Conservation (phyloP, 2,888 invertebrate species). For the Andrena haemorrhoa region DNA sequence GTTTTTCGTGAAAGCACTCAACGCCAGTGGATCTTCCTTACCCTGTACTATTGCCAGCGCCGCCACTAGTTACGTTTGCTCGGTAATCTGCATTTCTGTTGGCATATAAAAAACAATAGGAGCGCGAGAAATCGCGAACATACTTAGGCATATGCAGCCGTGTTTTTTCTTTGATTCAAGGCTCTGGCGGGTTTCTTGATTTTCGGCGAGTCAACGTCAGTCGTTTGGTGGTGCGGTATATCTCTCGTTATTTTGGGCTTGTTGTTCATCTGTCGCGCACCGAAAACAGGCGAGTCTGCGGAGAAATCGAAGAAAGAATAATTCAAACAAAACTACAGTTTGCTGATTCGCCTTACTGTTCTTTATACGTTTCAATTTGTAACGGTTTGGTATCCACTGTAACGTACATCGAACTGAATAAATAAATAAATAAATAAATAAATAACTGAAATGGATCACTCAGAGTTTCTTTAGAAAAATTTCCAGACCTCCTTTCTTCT, state of each 20-base stretch:
- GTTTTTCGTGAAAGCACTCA: constrained; percentile 88
- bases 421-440: constrained; percentile 34
- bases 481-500: not conserved
- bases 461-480: constrained; percentile 7
- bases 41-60: constrained; percentile 88
- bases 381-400: not conserved
- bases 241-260: constrained; percentile 90
- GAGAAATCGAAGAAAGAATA: constrained; percentile 43
- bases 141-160: not conserved
- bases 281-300: constrained; percentile 12
- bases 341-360: not conserved
- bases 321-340: not conserved
- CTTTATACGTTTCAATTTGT: not conserved
- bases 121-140: not conserved
- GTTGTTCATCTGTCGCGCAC: constrained; percentile 86
- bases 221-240: constrained; percentile 91
- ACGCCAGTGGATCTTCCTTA: constrained; percentile 87
- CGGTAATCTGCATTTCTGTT: constrained; percentile 84
- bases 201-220: constrained; percentile 90
- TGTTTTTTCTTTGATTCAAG: constrained; percentile 84
- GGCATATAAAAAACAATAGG: not conserved
- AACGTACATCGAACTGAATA: constrained; percentile 9
- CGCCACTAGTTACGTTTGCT: constrained; percentile 88
- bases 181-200: constrained; percentile 90
- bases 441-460: not conserved